These are phyloP conservation scores for Amblyopsis rosae DNA, from an alignment of 2,113 vertebrate species.

Conservation along the genomic window DNA sequence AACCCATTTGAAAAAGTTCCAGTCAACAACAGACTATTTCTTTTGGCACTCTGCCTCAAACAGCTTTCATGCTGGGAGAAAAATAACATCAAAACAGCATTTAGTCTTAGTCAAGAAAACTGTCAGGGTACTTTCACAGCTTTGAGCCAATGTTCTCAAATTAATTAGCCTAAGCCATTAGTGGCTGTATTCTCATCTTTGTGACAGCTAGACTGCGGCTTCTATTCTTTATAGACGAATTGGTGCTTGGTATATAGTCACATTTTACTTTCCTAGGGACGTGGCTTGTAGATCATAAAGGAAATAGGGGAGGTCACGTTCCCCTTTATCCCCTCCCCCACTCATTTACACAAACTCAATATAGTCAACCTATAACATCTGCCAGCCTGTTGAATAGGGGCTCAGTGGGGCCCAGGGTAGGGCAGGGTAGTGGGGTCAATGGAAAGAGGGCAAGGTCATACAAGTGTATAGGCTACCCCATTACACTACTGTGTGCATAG, in stretches of 20 bases:
- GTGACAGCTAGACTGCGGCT: background rate
- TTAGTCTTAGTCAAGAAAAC: background rate
- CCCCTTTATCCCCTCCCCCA: constrained; percentile 53
- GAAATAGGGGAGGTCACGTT: constrained; percentile 6
- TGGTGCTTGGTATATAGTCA: background rate
- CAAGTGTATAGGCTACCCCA: constrained; percentile 30
- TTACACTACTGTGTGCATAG: constrained; percentile 18
- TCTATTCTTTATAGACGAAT: background rate
- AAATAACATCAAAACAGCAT: background rate
- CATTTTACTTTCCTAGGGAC: background rate
- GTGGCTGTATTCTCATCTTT: background rate
- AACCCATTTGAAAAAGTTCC: background rate
- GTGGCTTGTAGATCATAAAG: constrained; percentile 1
- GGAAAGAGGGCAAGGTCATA: constrained; percentile 45
- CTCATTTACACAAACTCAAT: constrained; percentile 22
- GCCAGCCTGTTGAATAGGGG: constrained; percentile 56
- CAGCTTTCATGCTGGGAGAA: background rate
- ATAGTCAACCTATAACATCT: constrained; percentile 61
- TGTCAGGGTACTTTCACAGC: background rate
- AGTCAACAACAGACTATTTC: background rate
- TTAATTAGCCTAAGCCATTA: background rate
- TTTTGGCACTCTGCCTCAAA: background rate
- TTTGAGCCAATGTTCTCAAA: background rate
- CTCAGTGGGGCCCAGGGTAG: constrained; percentile 50
- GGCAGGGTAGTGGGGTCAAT: background rate